Conservation (phyloP, 2,888 invertebrate species). For the Parthenolecanium corni region DNA sequence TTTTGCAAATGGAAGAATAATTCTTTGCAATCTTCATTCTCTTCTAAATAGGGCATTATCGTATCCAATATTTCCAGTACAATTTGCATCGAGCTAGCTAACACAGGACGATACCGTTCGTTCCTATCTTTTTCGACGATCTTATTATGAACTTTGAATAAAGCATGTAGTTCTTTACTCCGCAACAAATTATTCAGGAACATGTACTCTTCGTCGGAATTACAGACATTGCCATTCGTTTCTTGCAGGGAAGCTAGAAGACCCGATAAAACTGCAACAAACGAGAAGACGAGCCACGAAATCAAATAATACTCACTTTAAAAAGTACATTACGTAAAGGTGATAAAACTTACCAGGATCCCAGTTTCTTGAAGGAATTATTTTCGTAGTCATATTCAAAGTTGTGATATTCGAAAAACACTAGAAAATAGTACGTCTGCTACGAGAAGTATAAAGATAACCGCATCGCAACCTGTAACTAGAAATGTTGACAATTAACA, state of each 20-base stretch:
- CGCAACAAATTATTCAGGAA: constrained; percentile 73
- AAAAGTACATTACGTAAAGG: background rate
- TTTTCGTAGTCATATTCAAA: constrained; percentile 46
- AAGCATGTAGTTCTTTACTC: constrained; percentile 75
- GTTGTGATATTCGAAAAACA: background rate
- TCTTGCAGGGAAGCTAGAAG: constrained; percentile 72
- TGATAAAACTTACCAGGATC: constrained; percentile 45
- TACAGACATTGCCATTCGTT: constrained; percentile 54
- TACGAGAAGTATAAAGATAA: no score
- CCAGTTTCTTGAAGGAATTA: constrained; percentile 50
- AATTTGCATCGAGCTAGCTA: constrained; percentile 72
- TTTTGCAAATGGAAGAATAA: constrained; percentile 67
- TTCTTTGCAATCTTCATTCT: constrained; percentile 65
- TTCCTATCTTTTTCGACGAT: constrained; percentile 64
- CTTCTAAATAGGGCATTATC: constrained; percentile 52
- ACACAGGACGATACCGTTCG: constrained; percentile 70
- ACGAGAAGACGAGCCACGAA: background rate
- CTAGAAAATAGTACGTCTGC: no score
- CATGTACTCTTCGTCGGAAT: constrained; percentile 66
- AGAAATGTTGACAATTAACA: no score
- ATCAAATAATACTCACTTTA: background rate
- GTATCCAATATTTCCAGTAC: constrained; percentile 69
- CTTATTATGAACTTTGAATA: constrained; percentile 83
- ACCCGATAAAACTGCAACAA: constrained; percentile 47
- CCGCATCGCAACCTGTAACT: no score